phyloP scores from a whole-genome alignment of 2,888 invertebrate genomes.

The Glyphotaelius pellucidus region DNA sequence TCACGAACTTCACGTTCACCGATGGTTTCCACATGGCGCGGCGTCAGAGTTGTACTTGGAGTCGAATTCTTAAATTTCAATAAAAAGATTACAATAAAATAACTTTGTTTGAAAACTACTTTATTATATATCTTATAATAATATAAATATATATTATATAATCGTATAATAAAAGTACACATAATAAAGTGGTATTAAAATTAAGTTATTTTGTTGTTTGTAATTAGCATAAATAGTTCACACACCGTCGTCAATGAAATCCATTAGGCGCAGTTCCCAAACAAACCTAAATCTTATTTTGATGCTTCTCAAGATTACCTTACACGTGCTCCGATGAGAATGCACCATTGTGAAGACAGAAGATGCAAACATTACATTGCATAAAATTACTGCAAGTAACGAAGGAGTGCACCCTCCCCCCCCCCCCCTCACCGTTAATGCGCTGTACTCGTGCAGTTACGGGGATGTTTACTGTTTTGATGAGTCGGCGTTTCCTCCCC shows the following conservation, averaged over 20 bases:
- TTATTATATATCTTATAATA: too few relatives aligned
- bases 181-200: too few relatives aligned
- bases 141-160: too few relatives aligned
- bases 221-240: too few relatives aligned
- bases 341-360: constrained; percentile 61
- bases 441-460: constrained; percentile 67
- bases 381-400: constrained; percentile 63
- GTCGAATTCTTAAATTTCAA: too few relatives aligned
- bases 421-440: not conserved
- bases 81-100: too few relatives aligned
- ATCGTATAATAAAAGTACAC: too few relatives aligned
- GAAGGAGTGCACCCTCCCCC: constrained; percentile 38
- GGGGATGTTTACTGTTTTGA: constrained; percentile 79
- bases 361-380: constrained; percentile 65
- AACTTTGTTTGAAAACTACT: too few relatives aligned
- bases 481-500: constrained; percentile 73
- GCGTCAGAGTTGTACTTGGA: too few relatives aligned
- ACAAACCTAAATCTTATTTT: not conserved
- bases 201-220: too few relatives aligned
- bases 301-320: not conserved
- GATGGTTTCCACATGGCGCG: too few relatives aligned
- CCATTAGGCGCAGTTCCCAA: not conserved
- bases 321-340: not conserved
- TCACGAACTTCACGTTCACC: too few relatives aligned
- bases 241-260: not conserved